Evolutionary conservation across 2,888 invertebrate genomes (phyloP), one percentile per base, ranked within the genome.

Genomic region (Parascotia fuliginaria): DNA sequence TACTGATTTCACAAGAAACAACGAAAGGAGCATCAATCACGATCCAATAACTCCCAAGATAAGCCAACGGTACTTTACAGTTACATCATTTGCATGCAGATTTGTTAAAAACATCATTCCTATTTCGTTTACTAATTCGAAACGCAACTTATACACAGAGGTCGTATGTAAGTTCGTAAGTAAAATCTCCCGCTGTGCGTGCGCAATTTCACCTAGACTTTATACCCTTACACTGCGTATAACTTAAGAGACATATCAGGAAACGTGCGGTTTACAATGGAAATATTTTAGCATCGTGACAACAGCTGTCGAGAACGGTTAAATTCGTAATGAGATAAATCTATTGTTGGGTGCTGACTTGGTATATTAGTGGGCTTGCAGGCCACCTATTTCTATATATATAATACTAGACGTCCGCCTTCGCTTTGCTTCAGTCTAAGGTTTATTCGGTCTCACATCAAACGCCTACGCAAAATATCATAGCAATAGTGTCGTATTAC

Each of bases 321-420:
- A 79, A 77, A 73, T 65, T 67, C 64, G 74, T 82, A 79, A 82
- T 80, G 75, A 81, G 77, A 76, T 81, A 78, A 78, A 78, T 68
- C 70, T 63, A 57, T 61, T 58, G 62, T 67, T 54, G 48, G 41
- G 42, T 41, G 43, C 42, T 52, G 63, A 60, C 56, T 61, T 51
- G 54, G 19, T 46, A 53, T 64, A 61, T 67, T 66, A 64, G 61
- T 41, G 42, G 27, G 7, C 24, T 24, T 24, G 7, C 24, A 24
- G 24, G 1, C 7, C 7, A 7, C 24, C 24, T 7, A 24, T 24
- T 24, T 7, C 24, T 6, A 24, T 6, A 24, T 7, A 1, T 24
- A 24, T 24, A 24, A 3, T n/a, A n/a, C n/a, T n/a, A n/a, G n/a
- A n/a, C n/a, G 7, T 3, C 24, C 24, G 7, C 24, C 7, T 19